Evolutionary conservation across 2,797 vertebrate genomes (phyloP).

Genomic region (Siniperca scherzeri): DNA sequence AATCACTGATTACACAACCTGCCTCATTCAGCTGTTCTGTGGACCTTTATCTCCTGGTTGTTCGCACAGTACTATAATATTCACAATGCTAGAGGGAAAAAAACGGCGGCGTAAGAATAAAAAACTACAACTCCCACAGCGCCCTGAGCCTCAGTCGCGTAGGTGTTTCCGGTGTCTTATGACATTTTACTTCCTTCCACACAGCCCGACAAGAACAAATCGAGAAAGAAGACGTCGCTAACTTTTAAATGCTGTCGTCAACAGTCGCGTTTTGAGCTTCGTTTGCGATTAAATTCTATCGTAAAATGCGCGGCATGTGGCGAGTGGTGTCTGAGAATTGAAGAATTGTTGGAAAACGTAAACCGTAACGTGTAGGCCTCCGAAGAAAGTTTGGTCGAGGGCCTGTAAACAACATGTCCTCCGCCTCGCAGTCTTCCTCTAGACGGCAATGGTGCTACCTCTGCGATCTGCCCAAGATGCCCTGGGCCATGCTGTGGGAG

Average conservation of each 20-base stretch:
- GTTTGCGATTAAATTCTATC: slow-evolving; percentile 11
- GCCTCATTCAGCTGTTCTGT: neutral
- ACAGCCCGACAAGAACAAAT: slow-evolving; percentile 78
- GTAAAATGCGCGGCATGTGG: slow-evolving; percentile 58
- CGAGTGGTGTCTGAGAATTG: slow-evolving; percentile 34
- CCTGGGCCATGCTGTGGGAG: slow-evolving; percentile 96
- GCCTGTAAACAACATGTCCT: slow-evolving; percentile 88
- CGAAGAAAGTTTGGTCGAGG: slow-evolving; percentile 84
- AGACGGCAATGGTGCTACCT: slow-evolving; percentile 95
- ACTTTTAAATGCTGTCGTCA: slow-evolving; percentile 60
- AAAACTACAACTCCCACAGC: slow-evolving; percentile 75
- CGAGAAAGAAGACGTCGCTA: slow-evolving; percentile 78
- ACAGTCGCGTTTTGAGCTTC: slow-evolving; percentile 1
- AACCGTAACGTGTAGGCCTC: slow-evolving; percentile 74
- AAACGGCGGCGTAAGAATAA: neutral
- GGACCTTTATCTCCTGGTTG: neutral
- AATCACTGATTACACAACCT: neutral
- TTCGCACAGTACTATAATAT: neutral
- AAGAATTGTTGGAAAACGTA: slow-evolving; percentile 50
- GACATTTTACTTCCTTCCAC: slow-evolving; percentile 86
- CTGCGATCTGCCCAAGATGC: slow-evolving; percentile 95
- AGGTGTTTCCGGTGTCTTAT: slow-evolving; percentile 85
- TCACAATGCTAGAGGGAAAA: neutral
- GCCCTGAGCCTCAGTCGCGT: slow-evolving; percentile 45
- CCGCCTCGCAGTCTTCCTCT: slow-evolving; percentile 89